Conservation (phyloP, 2,888 invertebrate species). For the Arenicola marina region DNA sequence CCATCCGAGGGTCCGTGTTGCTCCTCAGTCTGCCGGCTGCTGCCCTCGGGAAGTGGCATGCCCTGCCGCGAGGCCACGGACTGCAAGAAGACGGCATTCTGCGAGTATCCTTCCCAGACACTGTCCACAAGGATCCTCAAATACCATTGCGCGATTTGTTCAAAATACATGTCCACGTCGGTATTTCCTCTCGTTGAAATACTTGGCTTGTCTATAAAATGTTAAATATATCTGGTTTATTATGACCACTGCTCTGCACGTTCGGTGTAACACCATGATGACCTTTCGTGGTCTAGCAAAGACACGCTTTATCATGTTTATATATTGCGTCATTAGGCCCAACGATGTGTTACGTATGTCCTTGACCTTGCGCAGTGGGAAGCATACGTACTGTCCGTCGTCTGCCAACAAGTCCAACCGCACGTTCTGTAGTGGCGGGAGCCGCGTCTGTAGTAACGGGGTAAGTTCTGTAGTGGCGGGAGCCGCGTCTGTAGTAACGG, state of each 20-base stretch:
- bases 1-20: conserved; percentile 49
- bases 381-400: conserved; percentile 35
- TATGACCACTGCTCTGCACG: no score
- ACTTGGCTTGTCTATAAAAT: no score
- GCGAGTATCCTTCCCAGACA: conserved; percentile 45
- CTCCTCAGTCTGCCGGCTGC: conserved; percentile 17
- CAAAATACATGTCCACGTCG: not conserved
- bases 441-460: conserved; percentile 44
- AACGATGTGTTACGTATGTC: no score
- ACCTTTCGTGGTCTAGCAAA: not conserved
- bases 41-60: conserved; percentile 37
- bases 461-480: conserved; percentile 31
- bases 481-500: not conserved
- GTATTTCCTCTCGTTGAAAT: no score
- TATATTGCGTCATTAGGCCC: no score
- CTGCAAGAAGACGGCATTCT: conserved; percentile 38
- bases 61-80: conserved; percentile 38
- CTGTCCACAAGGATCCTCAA: no score
- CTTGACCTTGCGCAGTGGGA: no score
- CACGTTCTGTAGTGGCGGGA: conserved; percentile 35
- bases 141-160: no score
- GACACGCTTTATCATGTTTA: no score
- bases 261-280: no score
- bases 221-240: no score
- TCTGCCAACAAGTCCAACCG: conserved; percentile 37